Percentiles rank a stretch among this genome's conserved stretches.
These are phyloP conservation scores for Drosophila hydei DNA, from an alignment of 1,140 invertebrate species.

Conservation along the genomic window DNA sequence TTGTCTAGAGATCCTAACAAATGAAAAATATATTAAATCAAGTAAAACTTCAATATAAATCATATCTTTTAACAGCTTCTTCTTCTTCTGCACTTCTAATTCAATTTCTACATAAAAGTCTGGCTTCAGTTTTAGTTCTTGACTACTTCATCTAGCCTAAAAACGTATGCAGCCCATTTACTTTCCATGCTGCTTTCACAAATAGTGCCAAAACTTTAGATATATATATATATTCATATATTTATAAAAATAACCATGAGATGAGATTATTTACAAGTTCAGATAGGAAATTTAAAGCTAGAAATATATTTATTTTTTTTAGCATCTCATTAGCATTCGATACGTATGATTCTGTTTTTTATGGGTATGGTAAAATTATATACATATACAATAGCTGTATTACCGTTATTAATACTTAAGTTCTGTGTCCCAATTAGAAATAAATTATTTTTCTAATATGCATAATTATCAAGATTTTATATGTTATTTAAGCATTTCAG, in stretches of 20 bases:
- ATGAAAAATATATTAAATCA: too few species aligned
- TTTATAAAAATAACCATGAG: conserved; percentile 1
- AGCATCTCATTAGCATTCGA: conserved; percentile 78
- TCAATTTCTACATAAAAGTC: too few species aligned
- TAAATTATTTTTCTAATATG: conserved; percentile 24
- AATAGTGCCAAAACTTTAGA: conserved; percentile 10
- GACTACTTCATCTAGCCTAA: neutral
- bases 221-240: conserved; percentile 4
- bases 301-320: conserved; percentile 29
- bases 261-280: conserved; percentile 41
- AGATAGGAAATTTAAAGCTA: conserved; percentile 46
- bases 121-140: neutral
- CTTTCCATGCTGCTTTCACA: neutral
- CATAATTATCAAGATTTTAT: conserved; percentile 28
- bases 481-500: conserved; percentile 31
- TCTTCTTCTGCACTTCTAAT: too few species aligned
- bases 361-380: conserved; percentile 42
- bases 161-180: neutral
- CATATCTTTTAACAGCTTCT: too few species aligned
- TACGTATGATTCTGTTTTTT: conserved; percentile 39
- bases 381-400: conserved; percentile 45
- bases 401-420: conserved; percentile 33
- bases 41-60: too few species aligned
- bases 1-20: neutral
- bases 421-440: conserved; percentile 39